Base-by-base conservation (phyloP, 2,888 invertebrate genomes). In the Microplitis manilae region DNA sequence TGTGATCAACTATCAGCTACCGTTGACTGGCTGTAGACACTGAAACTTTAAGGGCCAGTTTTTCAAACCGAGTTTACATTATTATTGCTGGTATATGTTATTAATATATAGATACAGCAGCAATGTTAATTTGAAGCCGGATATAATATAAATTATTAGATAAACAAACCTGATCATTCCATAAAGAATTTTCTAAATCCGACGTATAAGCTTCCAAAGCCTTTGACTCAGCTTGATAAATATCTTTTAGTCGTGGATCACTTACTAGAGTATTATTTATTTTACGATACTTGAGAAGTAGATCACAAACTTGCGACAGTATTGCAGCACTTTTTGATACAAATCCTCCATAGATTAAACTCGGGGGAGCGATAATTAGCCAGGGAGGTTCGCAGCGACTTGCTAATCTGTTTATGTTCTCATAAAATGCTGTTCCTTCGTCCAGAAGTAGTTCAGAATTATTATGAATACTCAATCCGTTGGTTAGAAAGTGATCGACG, bases 321-420 rank as follows among this genome's bases (percentile, higher is more conserved):
- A 86, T 81, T 5, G 81, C 81, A 75, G 84, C 84, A 76, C 80
- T 86, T 69, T 77, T 84, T 17, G 82, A 81, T 9, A 86, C 75
- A 73, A 90, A 85, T 78, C 85, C 79, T 20, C 85, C 86, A 77
- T 90, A 89, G 77, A 90, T 84, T 5, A 90, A 82, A 15, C 84
- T 77, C 7, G 86, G 68, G 0, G 89, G 87, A 67, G 89, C 86
- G 1, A 90, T 65, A 20, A 86, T 86, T 80, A 85, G 84, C n/a
- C 82, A 79, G n/a, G 76, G 71, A 15, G 85, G 20, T n/a, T 75
- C 71, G 73, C 82, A 84, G 5, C 67, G 79, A 15, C 40, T 78
- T 78, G 87, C 85, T n/a, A 88, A 79, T 41, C 65, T 70, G 73
- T 77, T 81, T 40, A 85, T 77, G 82, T 85, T 77, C 76, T 89